Conservation (phyloP, 2,113 vertebrate species). For the Loxodonta africana region DNA sequence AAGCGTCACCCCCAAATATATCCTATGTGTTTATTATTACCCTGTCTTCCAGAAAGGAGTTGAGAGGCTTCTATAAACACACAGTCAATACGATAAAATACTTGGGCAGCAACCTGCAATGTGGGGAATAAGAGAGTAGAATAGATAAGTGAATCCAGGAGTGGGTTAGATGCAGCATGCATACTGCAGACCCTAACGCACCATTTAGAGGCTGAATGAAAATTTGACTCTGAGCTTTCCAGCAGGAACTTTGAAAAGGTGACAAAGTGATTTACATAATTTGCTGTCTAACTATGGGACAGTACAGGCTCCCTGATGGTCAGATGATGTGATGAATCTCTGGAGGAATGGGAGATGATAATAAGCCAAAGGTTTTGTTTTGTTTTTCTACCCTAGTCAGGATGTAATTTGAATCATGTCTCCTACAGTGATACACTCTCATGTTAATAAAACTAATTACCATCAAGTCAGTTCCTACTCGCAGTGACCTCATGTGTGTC, state of each 20-base stretch:
- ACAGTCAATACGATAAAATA: neutral
- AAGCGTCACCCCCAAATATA: neutral
- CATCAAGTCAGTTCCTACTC: too few relatives aligned
- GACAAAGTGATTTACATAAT: neutral
- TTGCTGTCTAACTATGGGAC: neutral
- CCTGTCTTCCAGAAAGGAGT: neutral
- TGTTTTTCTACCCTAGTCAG: neutral
- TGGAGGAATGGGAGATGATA: neutral
- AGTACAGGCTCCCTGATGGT: neutral
- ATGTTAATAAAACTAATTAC: neutral
- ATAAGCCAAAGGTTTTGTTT: neutral
- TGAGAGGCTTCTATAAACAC: neutral
- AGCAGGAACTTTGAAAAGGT: neutral
- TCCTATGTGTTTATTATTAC: neutral
- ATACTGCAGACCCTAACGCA: neutral
- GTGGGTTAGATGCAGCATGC: neutral
- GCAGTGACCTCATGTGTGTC: too few relatives aligned
- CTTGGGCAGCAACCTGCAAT: neutral
- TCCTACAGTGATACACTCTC: neutral
- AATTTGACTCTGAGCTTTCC: neutral
- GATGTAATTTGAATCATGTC: neutral
- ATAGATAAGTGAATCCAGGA: neutral
- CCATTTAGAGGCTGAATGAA: neutral
- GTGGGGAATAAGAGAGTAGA: neutral
- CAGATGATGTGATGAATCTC: neutral